phyloP scores from a whole-genome alignment of 2,888 invertebrate genomes.

The Tupiocoris notatus region DNA sequence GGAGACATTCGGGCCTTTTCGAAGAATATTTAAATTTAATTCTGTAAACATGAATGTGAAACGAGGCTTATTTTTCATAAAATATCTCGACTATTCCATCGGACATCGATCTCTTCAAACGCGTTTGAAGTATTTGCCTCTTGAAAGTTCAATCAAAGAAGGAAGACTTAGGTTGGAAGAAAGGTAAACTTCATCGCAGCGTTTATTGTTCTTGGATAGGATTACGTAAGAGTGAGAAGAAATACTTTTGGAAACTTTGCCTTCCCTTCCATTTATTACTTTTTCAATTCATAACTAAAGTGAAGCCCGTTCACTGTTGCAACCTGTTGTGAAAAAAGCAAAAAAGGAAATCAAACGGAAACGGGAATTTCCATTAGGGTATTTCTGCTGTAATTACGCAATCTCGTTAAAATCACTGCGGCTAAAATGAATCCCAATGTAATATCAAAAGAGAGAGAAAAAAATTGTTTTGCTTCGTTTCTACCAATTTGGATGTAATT shows the following conservation, averaged over 20 bases:
- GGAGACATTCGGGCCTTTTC: no score
- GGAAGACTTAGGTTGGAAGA: neutral
- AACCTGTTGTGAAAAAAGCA: slow-evolving; percentile 1
- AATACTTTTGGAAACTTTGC: slow-evolving; percentile 26
- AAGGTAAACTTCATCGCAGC: slow-evolving; percentile 31
- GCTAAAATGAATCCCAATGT: neutral
- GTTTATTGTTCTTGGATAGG: slow-evolving; percentile 30
- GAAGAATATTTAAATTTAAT: no score
- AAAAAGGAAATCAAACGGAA: slow-evolving; percentile 31
- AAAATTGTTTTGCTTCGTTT: no score
- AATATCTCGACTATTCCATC: no score
- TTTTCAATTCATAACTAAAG: slow-evolving; percentile 28
- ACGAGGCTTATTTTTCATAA: no score
- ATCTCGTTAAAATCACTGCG: slow-evolving; percentile 22
- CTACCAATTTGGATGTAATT: no score
- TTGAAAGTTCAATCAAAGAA: neutral
- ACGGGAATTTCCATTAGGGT: neutral
- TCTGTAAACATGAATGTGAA: no score
- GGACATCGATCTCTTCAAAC: neutral
- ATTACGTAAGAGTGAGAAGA: slow-evolving; percentile 33
- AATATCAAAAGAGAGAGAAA: no score
- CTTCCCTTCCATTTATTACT: slow-evolving; percentile 29
- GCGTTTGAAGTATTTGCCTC: neutral
- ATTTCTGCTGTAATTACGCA: slow-evolving; percentile 27
- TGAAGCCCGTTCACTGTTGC: neutral